Conservation (phyloP, 2,797 vertebrate genomes). For the Pygocentrus nattereri region DNA sequence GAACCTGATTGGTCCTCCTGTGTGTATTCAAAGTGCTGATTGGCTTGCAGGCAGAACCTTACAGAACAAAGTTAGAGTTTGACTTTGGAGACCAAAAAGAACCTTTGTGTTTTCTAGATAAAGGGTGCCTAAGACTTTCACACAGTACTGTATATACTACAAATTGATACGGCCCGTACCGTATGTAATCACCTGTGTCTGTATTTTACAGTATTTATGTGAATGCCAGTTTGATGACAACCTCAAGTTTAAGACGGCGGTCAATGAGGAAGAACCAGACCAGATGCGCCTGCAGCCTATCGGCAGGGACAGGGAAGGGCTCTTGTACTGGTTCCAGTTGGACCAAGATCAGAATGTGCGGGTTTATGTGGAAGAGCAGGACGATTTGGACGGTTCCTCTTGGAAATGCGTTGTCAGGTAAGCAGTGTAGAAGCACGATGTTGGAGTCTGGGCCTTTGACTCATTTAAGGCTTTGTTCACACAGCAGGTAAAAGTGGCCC, state of each 20-base stretch:
- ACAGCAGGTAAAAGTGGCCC: no score
- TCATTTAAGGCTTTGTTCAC: no score
- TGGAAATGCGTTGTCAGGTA: conserved; percentile 98
- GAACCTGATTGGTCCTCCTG: no score
- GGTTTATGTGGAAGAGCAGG: conserved; percentile 97
- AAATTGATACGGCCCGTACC: no score
- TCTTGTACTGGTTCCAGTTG: conserved; percentile 97
- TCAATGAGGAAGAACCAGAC: conserved; percentile 96
- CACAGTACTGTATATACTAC: neutral
- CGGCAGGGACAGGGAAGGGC: conserved; percentile 90
- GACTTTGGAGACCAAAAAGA: no score
- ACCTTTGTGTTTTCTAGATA: no score
- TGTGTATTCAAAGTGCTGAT: no score
- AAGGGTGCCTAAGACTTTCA: no score
- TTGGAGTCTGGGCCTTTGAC: no score
- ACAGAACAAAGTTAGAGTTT: no score
- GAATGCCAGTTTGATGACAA: conserved; percentile 99
- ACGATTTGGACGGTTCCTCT: conserved; percentile 92
- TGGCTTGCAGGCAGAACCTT: no score
- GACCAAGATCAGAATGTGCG: conserved; percentile 96
- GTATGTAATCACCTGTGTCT: neutral
- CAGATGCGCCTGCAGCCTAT: conserved; percentile 95
- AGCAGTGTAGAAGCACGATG: neutral
- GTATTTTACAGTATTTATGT: conserved; percentile 88
- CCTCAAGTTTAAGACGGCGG: conserved; percentile 93